Percentiles rank a stretch among this genome's conserved stretches.
Conservation (phyloP, 2,888 invertebrate species). For the Peribatodes rhomboidaria region DNA sequence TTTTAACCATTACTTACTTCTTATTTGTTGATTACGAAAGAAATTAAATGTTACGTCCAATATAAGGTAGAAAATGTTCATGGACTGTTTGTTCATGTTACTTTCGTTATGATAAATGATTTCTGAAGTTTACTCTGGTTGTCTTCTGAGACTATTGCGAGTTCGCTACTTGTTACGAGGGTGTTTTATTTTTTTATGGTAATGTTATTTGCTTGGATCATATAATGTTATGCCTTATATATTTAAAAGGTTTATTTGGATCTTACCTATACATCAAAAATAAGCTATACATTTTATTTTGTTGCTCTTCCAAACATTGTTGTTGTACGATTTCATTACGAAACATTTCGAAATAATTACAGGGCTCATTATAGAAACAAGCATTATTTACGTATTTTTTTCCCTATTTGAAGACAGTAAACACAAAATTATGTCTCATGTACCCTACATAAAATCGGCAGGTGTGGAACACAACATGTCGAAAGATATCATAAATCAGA, state of each 20-base stretch:
- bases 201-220: slow-evolving; percentile 1
- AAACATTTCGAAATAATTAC: no score
- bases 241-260: no score
- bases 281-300: no score
- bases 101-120: slow-evolving; percentile 35
- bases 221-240: neutral
- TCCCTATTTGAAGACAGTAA: slow-evolving; percentile 30
- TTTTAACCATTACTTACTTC: slow-evolving; percentile 80
- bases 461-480: slow-evolving; percentile 62
- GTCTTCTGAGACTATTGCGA: slow-evolving; percentile 21
- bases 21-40: slow-evolving; percentile 80
- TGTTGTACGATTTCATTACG: no score
- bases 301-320: no score
- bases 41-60: slow-evolving; percentile 69
- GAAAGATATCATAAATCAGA: slow-evolving; percentile 72
- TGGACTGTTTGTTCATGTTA: slow-evolving; percentile 16
- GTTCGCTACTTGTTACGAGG: slow-evolving; percentile 1
- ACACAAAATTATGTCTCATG: slow-evolving; percentile 33
- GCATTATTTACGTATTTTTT: slow-evolving; percentile 1
- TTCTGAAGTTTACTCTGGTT: slow-evolving; percentile 22
- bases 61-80: slow-evolving; percentile 45
- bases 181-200: slow-evolving; percentile 5
- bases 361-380: no score
- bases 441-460: slow-evolving; percentile 59
- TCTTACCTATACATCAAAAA: no score